Percentiles rank a stretch among this genome's conserved stretches.
These are phyloP conservation scores for Artibeus jamaicensis DNA, from an alignment of 2,797 vertebrate species.

Conservation along the genomic window DNA sequence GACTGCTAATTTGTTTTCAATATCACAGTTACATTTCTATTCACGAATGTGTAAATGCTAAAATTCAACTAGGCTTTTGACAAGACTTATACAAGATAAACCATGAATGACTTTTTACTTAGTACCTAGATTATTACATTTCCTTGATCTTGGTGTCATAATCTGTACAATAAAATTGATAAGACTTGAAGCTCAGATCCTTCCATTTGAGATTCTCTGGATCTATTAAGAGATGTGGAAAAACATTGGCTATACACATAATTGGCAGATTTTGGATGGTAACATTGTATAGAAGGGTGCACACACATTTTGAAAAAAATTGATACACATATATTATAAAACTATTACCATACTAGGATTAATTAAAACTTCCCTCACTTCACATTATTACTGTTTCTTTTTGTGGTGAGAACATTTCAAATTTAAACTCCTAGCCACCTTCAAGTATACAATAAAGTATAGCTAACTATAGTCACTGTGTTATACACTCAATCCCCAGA, in stretches of 20 bases:
- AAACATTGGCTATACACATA: neutral
- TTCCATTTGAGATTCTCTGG: neutral
- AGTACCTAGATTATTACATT: neutral
- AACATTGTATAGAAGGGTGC: neutral
- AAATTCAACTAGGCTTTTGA: constrained; percentile 26
- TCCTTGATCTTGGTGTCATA: neutral
- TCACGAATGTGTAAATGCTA: constrained; percentile 31
- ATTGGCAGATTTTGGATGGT: neutral
- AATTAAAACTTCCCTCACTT: neutral
- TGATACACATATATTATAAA: neutral
- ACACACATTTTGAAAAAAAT: neutral
- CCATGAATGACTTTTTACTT: neutral
- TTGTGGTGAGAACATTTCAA: neutral
- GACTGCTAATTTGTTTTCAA: constrained; percentile 12
- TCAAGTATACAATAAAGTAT: neutral
- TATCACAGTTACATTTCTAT: constrained; percentile 34
- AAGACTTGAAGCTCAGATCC: neutral
- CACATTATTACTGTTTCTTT: neutral
- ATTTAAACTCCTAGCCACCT: neutral
- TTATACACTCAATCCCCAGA: neutral
- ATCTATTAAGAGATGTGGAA: neutral
- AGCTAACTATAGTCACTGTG: neutral
- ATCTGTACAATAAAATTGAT: neutral
- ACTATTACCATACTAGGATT: neutral
- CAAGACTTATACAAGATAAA: neutral